Evolutionary conservation across 2,113 vertebrate species (phyloP).

Genomic region (Lophotis ruficrista): DNA sequence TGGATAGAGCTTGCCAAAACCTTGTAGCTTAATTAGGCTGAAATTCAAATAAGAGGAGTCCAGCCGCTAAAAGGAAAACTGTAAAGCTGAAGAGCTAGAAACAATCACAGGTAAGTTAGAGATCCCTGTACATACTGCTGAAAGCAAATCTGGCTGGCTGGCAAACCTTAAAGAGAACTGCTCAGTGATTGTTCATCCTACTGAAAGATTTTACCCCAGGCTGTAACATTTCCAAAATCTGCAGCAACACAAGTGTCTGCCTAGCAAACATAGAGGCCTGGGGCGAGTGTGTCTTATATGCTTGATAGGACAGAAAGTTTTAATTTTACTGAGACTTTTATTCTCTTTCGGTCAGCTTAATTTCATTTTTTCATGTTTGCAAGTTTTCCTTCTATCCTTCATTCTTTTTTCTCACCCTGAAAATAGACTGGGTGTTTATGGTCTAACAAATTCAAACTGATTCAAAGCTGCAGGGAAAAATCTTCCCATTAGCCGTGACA

Average conservation of each 20-base stretch:
- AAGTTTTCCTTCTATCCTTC: not conserved
- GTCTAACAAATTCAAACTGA: not conserved
- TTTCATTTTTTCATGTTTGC: not conserved
- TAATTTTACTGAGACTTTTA: not conserved
- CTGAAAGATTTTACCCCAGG: not conserved
- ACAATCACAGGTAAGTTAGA: not conserved
- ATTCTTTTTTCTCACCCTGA: not conserved
- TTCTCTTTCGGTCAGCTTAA: not conserved
- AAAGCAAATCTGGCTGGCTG: not conserved
- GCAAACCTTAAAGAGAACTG: not conserved
- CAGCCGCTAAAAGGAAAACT: conserved; percentile 28
- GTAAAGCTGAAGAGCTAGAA: not conserved
- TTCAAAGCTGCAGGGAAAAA: not conserved
- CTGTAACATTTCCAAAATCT: not conserved
- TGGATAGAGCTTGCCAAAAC: conserved; percentile 15
- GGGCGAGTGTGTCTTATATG: not conserved
- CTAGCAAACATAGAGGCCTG: not conserved
- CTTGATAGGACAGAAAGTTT: not conserved
- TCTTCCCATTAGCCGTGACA: not conserved
- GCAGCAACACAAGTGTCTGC: not conserved
- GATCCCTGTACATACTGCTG: not conserved
- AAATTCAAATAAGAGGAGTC: conserved; percentile 25
- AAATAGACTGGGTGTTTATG: not conserved
- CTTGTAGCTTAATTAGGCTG: conserved; percentile 11
- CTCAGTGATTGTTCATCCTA: not conserved